Percentiles rank a stretch among this genome's conserved stretches.
Evolutionary conservation across 2,113 vertebrate genomes (phyloP).

Genomic region (Erythrolamprus reginae): DNA sequence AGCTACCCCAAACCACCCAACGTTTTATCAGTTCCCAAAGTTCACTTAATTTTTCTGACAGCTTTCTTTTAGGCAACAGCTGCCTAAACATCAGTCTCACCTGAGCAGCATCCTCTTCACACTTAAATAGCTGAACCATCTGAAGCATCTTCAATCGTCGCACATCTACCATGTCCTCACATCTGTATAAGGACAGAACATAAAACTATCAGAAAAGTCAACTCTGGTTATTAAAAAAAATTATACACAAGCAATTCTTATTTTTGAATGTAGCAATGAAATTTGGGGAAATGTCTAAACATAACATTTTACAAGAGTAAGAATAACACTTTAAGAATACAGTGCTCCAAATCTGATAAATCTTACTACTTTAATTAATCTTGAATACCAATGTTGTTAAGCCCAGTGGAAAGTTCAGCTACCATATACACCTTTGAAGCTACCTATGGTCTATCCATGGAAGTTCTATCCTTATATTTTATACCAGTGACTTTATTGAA

Average conservation of each 20-base stretch:
- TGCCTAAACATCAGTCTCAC: slow-evolving; percentile 50
- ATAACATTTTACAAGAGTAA: too few species aligned
- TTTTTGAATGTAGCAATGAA: background rate
- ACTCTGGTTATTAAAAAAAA: background rate
- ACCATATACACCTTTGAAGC: background rate
- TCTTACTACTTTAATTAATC: background rate
- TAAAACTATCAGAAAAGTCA: background rate
- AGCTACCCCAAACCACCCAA: background rate
- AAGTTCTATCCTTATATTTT: background rate
- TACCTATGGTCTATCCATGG: background rate
- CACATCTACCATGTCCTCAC: slow-evolving; percentile 92
- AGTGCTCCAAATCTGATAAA: background rate
- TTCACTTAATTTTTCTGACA: background rate
- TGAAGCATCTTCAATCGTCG: slow-evolving; percentile 96
- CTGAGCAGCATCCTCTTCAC: slow-evolving; percentile 94
- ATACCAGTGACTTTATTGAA: background rate
- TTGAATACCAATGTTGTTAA: background rate
- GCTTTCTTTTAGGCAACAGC: background rate
- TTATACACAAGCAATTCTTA: background rate
- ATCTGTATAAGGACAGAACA: slow-evolving; percentile 65
- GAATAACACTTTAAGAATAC: background rate
- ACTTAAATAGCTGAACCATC: slow-evolving; percentile 99
- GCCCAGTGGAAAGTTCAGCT: background rate
- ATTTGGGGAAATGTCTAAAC: background rate
- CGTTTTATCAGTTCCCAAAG: background rate